Base-by-base conservation (phyloP, 2,888 invertebrate genomes). In the Pseudococcus longispinus region DNA sequence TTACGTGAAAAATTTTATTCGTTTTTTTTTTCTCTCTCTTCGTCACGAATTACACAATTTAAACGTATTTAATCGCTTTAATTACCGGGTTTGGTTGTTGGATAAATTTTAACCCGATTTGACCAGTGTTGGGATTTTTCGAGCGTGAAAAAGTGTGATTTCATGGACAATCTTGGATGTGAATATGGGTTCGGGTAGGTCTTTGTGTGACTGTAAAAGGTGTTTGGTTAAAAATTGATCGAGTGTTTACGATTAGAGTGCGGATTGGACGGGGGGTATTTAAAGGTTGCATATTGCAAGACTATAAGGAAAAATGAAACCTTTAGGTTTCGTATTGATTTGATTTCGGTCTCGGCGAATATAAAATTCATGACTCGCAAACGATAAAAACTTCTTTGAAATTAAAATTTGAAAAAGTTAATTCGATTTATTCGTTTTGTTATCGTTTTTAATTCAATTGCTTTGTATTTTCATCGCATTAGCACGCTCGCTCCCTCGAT, bases 21-120 rank as follows among this genome's bases (percentile, higher is more conserved):
- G 37, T n/a, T n/a, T n/a, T n/a, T 51, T 65, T 26, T 26, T 65
- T 65, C 26, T 20, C 23, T n/a, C n/a, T n/a, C 37, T 65, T 26
- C 26, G 70, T 18, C 15, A 70, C 3, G 6, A 70, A 70, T 70
- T 29, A 70, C 70, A 70, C 70, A 29, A 29, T 70, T 29, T 70
- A 15, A 29, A 70, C 70, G 23, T 55, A 60, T 65, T 70, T 70
- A 70, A 70, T 70, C 70, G 70, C 5, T 29, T 65, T 70, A 70
- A 70, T 70, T 70, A 70, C 70, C 29, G 26, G 70, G 29, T 18
- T 70, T 8, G 20, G 3, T 70, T 70, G 11, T 15, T 29, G 29
- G 2, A 4, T 15, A 18, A 18, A 29, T 5, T 29, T 70, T 15
- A 70, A 70, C 70, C 29, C 15, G 70, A 29, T 70, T 70, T 13